phyloP scores from a whole-genome alignment of 2,888 invertebrate species.

The Amiota mariae region DNA sequence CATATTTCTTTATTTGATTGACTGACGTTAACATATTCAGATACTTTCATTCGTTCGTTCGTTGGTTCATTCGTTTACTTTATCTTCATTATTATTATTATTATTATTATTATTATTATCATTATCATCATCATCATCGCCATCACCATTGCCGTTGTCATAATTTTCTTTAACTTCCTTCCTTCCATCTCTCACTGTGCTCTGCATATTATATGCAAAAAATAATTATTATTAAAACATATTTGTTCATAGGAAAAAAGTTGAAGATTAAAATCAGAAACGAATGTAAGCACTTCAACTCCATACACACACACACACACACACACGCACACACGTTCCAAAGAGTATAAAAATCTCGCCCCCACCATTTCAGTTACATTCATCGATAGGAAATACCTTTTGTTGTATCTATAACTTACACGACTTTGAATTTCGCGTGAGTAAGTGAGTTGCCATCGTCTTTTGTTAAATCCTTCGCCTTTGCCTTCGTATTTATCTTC shows the following conservation, averaged over 20 bases:
- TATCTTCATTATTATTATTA: no score
- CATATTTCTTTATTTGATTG: conserved; percentile 67
- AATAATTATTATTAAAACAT: conserved; percentile 29
- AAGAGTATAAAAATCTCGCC: background rate
- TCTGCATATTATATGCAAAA: conserved; percentile 15
- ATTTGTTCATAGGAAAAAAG: conserved; percentile 25
- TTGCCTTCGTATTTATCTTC: conserved; percentile 5
- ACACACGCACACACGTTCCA: conserved; percentile 11
- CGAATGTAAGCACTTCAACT: conserved; percentile 17
- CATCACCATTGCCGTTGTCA: no score
- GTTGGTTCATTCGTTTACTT: background rate
- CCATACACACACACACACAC: conserved; percentile 12
- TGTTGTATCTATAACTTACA: background rate
- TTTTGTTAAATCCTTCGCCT: background rate
- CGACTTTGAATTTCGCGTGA: background rate
- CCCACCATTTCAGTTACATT: background rate
- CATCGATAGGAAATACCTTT: no score
- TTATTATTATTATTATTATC: background rate
- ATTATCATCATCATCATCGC: no score
- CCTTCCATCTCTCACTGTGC: background rate
- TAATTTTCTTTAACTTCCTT: background rate
- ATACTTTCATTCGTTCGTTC: background rate
- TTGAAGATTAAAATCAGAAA: conserved; percentile 23
- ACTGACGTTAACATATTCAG: conserved; percentile 68
- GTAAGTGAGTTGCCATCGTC: conserved; percentile 28